phyloP scores from a whole-genome alignment of 2,113 vertebrate genomes.

The Azemiops feae region DNA sequence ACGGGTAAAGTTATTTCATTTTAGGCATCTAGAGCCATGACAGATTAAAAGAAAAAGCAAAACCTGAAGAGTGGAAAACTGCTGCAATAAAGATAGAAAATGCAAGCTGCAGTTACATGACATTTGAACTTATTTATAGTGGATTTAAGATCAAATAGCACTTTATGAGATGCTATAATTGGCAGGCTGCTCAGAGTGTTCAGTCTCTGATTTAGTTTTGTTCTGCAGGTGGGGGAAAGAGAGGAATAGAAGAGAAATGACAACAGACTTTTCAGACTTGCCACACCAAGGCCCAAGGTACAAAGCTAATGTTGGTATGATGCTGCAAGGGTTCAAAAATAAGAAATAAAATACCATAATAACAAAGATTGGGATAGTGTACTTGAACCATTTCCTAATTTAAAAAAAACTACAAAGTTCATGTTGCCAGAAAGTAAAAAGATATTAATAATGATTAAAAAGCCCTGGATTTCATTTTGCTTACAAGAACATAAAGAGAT shows the following conservation, averaged over 20 bases:
- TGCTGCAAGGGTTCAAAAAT: neutral
- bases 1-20: neutral
- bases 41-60: neutral
- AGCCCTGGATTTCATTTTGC: neutral
- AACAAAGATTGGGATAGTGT: too few species aligned
- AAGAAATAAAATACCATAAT: neutral
- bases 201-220: constrained; percentile 1
- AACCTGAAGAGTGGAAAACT: neutral
- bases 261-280: neutral
- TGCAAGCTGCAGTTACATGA: neutral
- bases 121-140: constrained; percentile 11
- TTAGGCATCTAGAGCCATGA: neutral
- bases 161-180: neutral
- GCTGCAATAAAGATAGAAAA: neutral
- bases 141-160: neutral
- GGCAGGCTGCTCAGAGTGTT: neutral
- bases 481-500: neutral
- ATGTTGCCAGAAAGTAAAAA: neutral
- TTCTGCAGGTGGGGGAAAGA: neutral
- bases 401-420: neutral
- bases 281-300: neutral
- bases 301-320: neutral
- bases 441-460: neutral
- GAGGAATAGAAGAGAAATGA: neutral
- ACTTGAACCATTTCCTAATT: neutral